Conservation (phyloP, 2,113 vertebrate species). For the Trichechus manatus region DNA sequence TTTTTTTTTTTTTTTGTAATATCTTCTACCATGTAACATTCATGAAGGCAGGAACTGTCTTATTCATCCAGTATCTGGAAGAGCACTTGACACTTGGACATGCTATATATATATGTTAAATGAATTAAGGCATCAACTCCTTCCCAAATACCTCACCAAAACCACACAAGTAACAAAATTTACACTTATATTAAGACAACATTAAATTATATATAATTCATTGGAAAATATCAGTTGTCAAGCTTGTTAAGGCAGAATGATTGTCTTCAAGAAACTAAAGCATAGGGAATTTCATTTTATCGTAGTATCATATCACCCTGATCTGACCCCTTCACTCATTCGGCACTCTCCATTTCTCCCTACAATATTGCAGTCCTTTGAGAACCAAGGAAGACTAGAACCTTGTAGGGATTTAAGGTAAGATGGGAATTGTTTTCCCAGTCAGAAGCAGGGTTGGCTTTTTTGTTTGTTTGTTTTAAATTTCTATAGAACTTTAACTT, state of each 20-base stretch:
- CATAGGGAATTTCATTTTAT: background rate
- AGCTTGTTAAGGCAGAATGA: background rate
- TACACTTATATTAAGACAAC: background rate
- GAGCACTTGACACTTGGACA: background rate
- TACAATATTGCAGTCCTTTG: background rate
- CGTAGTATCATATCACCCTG: background rate
- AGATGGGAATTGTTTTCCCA: background rate
- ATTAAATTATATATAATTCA: background rate
- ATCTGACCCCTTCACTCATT: background rate
- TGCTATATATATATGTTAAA: background rate
- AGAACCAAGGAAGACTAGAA: background rate
- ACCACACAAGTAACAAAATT: background rate
- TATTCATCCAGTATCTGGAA: background rate
- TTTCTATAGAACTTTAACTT: conserved; percentile 4
- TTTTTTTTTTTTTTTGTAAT: background rate
- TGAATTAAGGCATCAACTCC: background rate
- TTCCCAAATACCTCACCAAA: background rate
- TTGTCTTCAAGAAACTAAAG: background rate
- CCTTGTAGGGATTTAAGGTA: background rate
- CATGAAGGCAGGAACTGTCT: background rate
- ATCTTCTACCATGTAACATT: background rate
- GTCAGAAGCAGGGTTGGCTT: conserved; percentile 19
- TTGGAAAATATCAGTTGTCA: background rate
- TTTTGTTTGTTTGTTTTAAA: conserved; percentile 2
- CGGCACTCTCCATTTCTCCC: background rate